These are phyloP conservation scores for Zosterops lateralis DNA, from an alignment of 2,113 vertebrate species.

Conservation along the genomic window DNA sequence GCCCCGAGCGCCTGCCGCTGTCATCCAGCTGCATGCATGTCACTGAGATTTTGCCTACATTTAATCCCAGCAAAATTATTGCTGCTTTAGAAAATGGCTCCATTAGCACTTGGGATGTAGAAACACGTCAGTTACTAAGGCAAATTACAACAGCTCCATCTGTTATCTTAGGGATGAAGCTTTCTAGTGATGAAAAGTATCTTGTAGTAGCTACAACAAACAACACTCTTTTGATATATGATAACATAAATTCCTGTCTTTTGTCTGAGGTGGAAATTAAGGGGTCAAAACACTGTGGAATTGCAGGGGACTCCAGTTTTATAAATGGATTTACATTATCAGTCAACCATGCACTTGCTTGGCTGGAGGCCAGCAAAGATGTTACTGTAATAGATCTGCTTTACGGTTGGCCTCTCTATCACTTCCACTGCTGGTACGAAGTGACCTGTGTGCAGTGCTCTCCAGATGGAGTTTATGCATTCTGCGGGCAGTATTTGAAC, in stretches of 20 bases:
- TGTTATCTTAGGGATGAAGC: conserved; percentile 92
- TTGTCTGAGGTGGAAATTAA: conserved; percentile 97
- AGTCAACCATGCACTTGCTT: conserved; percentile 91
- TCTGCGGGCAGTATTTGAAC: conserved; percentile 97
- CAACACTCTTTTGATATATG: conserved; percentile 94
- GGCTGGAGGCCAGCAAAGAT: conserved; percentile 97
- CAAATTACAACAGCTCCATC: conserved; percentile 94
- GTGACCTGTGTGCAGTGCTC: conserved; percentile 97
- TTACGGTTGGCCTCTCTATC: conserved; percentile 96
- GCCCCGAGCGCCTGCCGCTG: conserved; percentile 90
- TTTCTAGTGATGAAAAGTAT: conserved; percentile 92
- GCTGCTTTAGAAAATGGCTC: conserved; percentile 94
- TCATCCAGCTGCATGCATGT: conserved; percentile 94
- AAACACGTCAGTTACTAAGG: conserved; percentile 87
- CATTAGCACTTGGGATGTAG: conserved; percentile 97
- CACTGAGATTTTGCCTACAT: conserved; percentile 92
- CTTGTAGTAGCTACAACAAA: conserved; percentile 96
- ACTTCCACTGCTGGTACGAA: conserved; percentile 99
- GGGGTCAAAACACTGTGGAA: conserved; percentile 88
- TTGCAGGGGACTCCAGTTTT: conserved; percentile 83
- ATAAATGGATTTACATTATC: conserved; percentile 96
- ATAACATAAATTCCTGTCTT: conserved; percentile 96
- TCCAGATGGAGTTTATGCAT: conserved; percentile 91
- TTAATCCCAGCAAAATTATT: conserved; percentile 90
- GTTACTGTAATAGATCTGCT: conserved; percentile 94